Base-by-base conservation (phyloP, 2,113 vertebrate species). In the Elephas maximus region DNA sequence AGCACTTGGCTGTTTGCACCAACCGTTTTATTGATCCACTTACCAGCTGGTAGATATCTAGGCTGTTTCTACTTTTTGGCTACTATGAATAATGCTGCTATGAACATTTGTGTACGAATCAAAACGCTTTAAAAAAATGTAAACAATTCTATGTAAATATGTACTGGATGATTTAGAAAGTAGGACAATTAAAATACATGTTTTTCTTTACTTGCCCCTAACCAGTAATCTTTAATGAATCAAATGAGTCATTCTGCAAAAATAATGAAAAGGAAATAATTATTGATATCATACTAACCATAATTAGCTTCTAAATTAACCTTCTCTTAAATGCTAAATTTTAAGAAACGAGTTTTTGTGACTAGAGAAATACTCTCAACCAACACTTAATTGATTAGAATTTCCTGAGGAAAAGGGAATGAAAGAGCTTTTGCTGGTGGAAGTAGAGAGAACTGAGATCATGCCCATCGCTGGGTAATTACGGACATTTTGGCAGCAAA, bases 291-390 rank as follows among this genome's bases (percentile, higher is more conserved):
- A 30, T 71, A 88, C 53, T 90, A 95, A 77, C 2, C 26, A 93
- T 30, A 96, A 95, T 37, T 93, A 93, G 78, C 80, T 83, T 96
- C 37, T 20, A 92, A 63, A 83, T 76, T 96, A 94, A 80, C 24
- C 17, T 80, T 80, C 60, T 93, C 60, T 88, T 88, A 88, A 87
- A 81, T 20, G 65, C 6, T 67, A 73, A 77, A 80, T 95, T 95
- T 94, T 84, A 92, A 80, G 41, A 92, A 93, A 81, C 81, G 18
- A 79, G 45, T 57, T 94, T 93, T 62, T 93, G 5, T 37, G 89
- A 83, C 28, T 87, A 28, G 57, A 93, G 65, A 89, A 96, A 74
- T n/a, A 71, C 8, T 24, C 26, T 26, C 24, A 7, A 73, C 24
- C 21, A 51, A n/a, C 44, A 91, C 86, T 74, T 91, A 67, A 77